These are phyloP conservation scores for Perizoma affinitatum DNA, from an alignment of 2,888 invertebrate genomes.

Conservation along the genomic window DNA sequence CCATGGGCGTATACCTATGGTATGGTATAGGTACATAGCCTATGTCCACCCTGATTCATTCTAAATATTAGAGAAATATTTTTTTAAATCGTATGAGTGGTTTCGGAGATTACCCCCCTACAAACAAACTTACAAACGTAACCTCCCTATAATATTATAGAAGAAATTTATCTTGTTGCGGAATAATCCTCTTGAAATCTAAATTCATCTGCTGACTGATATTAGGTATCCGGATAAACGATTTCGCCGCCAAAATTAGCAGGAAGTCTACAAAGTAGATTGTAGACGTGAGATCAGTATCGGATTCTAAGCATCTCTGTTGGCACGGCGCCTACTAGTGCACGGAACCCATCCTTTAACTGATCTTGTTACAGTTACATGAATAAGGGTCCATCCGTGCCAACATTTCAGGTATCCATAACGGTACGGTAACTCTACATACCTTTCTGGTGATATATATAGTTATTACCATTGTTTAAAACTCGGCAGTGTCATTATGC, in stretches of 20 bases:
- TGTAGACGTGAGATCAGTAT: slow-evolving; percentile 10
- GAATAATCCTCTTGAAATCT: slow-evolving; percentile 9
- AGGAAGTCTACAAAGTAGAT: slow-evolving; percentile 4
- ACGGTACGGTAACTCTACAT: not conserved
- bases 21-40: too few relatives aligned
- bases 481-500: too few relatives aligned
- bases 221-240: slow-evolving; percentile 15
- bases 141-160: not conserved
- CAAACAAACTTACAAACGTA: too few relatives aligned
- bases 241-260: slow-evolving; percentile 9
- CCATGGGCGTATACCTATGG: too few relatives aligned
- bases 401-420: slow-evolving; percentile 17
- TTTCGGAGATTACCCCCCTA: too few relatives aligned
- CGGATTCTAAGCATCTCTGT: slow-evolving; percentile 17
- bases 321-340: slow-evolving; percentile 15
- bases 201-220: slow-evolving; percentile 11
- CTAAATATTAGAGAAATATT: too few relatives aligned
- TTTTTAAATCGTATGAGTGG: too few relatives aligned
- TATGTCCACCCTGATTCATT: too few relatives aligned
- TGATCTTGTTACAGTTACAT: slow-evolving; percentile 13
- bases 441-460: not conserved
- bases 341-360: slow-evolving; percentile 7
- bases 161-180: slow-evolving; percentile 1
- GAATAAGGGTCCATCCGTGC: slow-evolving; percentile 15
- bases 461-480: not conserved